A percentile compares a stretch with the other conserved stretches of the same genome.
phyloP scores from a whole-genome alignment of 1,140 invertebrate genomes.

The Delia radicum region DNA sequence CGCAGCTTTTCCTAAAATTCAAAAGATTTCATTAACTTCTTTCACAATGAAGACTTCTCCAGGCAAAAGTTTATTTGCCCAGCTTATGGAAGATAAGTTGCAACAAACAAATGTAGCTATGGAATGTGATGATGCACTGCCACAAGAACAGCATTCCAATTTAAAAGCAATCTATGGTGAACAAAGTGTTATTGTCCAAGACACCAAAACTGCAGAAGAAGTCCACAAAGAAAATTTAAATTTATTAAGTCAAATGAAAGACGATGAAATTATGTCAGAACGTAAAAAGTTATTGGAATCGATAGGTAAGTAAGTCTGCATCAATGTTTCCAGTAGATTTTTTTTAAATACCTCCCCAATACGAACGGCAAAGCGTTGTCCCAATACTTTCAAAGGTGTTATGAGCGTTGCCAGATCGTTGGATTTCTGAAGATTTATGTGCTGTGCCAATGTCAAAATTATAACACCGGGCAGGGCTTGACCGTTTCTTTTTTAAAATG shows the following conservation, averaged over 20 bases:
- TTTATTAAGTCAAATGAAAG: conserved; percentile 67
- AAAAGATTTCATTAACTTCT: conserved; percentile 42
- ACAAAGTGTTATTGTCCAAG: conserved; percentile 60
- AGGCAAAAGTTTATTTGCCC: conserved; percentile 45
- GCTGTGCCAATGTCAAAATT: too few species aligned
- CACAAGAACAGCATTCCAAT: background rate
- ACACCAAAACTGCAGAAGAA: conserved; percentile 58
- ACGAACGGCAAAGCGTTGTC: too few species aligned
- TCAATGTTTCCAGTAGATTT: too few species aligned
- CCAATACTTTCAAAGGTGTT: too few species aligned
- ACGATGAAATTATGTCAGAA: conserved; percentile 75
- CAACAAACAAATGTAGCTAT: background rate
- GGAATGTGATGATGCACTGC: background rate
- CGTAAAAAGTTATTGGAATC: conserved; percentile 65
- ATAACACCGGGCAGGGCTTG: too few species aligned
- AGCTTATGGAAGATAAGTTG: conserved; percentile 20
- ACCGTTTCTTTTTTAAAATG: too few species aligned
- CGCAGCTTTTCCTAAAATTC: conserved; percentile 49
- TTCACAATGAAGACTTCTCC: conserved; percentile 25
- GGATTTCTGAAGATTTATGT: too few species aligned
- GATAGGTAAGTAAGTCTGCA: conserved; percentile 59
- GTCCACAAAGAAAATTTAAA: conserved; percentile 77
- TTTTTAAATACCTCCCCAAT: too few species aligned
- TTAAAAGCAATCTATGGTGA: conserved; percentile 32
- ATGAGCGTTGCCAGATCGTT: too few species aligned